Percentiles rank a stretch among this genome's conserved stretches.
Conservation (phyloP, 2,888 invertebrate genomes). For the Coelinius sp. region DNA sequence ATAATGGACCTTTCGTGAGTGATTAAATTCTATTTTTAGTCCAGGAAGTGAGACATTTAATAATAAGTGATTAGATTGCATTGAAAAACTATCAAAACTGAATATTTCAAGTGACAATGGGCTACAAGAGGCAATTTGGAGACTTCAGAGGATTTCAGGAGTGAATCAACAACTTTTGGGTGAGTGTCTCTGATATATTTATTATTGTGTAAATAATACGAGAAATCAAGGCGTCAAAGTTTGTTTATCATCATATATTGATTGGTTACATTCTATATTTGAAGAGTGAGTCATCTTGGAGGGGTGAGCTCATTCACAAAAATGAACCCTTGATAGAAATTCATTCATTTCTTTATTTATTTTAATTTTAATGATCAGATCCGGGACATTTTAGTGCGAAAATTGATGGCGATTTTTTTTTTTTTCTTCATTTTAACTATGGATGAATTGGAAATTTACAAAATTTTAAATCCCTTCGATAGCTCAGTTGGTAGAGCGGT, state of each 20-base stretch:
- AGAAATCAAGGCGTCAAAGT: background rate
- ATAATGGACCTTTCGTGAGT: too few relatives aligned
- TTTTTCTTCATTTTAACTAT: background rate
- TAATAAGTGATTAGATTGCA: too few relatives aligned
- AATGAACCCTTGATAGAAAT: background rate
- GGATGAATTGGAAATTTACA: background rate
- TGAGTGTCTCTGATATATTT: background rate
- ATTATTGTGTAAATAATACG: background rate
- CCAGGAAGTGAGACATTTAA: too few relatives aligned
- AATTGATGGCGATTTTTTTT: background rate
- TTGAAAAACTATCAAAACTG: too few relatives aligned
- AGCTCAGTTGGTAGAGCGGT: constrained; percentile 72
- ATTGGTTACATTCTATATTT: background rate
- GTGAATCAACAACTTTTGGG: background rate
- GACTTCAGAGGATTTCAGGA: background rate
- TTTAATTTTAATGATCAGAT: too few relatives aligned
- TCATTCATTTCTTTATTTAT: background rate
- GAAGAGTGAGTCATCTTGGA: background rate
- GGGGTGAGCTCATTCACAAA: background rate
- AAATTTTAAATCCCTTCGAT: constrained; percentile 54
- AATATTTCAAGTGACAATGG: too few relatives aligned
- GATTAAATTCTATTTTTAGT: too few relatives aligned
- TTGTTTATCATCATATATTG: background rate
- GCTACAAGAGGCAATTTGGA: background rate
- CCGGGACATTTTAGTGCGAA: too few relatives aligned